These are phyloP conservation scores for Lutraria rhynchaena DNA, from an alignment of 1,140 invertebrate genomes.

Conservation along the genomic window DNA sequence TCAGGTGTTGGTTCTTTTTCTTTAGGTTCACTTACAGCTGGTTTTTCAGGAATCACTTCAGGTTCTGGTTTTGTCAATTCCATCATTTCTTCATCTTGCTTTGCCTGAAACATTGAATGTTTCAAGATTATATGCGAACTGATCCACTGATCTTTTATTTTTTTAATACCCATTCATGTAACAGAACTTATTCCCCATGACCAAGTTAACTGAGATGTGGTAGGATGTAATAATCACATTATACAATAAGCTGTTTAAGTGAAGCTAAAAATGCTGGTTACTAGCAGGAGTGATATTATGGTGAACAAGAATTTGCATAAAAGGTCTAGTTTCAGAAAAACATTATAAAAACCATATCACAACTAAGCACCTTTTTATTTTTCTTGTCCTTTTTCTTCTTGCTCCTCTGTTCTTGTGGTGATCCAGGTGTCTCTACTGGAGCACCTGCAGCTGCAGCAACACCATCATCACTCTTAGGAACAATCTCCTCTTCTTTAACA, in stretches of 20 bases:
- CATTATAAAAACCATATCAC: too few species aligned
- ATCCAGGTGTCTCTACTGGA: not conserved
- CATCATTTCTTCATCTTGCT: slow-evolving; percentile 1
- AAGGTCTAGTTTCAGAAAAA: too few species aligned
- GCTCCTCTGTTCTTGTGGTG: slow-evolving; percentile 38
- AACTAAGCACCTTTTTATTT: slow-evolving; percentile 53
- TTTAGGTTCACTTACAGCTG: not conserved
- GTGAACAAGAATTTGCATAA: too few species aligned
- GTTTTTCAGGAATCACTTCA: not conserved
- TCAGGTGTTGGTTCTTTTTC: not conserved
- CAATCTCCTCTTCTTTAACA: slow-evolving; percentile 34
- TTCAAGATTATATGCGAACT: too few species aligned
- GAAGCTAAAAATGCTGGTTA: too few species aligned
- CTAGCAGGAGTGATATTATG: too few species aligned
- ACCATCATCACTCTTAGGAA: not conserved
- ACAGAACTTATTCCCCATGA: too few species aligned
- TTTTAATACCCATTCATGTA: too few species aligned
- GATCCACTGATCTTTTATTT: too few species aligned
- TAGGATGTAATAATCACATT: too few species aligned
- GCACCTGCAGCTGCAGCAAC: not conserved
- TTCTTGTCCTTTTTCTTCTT: slow-evolving; percentile 57
- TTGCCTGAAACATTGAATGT: not conserved
- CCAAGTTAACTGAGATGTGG: too few species aligned
- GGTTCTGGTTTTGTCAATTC: slow-evolving; percentile 17
- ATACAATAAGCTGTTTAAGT: too few species aligned